phyloP scores from a whole-genome alignment of 2,888 invertebrate genomes.

The Drosophila rubida region DNA sequence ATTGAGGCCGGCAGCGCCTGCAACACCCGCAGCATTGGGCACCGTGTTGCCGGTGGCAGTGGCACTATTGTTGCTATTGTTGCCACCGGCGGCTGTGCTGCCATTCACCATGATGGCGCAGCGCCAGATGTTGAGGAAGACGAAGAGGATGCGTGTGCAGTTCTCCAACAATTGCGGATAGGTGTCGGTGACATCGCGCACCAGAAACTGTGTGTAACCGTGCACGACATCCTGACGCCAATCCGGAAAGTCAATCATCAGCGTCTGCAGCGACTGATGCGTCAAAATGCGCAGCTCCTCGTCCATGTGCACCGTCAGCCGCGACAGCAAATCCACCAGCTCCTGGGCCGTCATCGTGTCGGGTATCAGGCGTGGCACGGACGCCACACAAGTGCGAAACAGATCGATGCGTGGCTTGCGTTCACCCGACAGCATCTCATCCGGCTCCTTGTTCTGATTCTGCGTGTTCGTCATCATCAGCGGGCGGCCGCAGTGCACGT shows the following conservation, averaged over 20 bases:
- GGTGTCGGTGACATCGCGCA: slow-evolving; percentile 91
- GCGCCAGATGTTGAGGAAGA: slow-evolving; percentile 96
- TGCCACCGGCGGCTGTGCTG: slow-evolving; percentile 22
- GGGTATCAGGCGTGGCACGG: slow-evolving; percentile 98
- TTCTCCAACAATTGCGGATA: slow-evolving; percentile 92
- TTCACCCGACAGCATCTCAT: slow-evolving; percentile 97
- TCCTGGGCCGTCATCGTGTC: slow-evolving; percentile 98
- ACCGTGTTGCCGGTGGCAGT: slow-evolving; percentile 14
- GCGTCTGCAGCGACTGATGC: slow-evolving; percentile 97
- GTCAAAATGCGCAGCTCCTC: slow-evolving; percentile 97
- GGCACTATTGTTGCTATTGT: background rate
- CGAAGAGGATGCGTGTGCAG: slow-evolving; percentile 95
- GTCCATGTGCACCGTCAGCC: slow-evolving; percentile 99
- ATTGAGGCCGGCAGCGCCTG: slow-evolving; percentile 6
- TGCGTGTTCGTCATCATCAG: slow-evolving; percentile 98
- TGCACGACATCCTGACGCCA: slow-evolving; percentile 98
- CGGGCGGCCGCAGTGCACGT: slow-evolving; percentile 98
- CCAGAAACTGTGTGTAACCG: slow-evolving; percentile 97
- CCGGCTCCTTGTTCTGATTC: slow-evolving; percentile 97
- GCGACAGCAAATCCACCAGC: slow-evolving; percentile 95
- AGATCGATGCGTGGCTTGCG: slow-evolving; percentile 98
- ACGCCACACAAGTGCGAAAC: slow-evolving; percentile 99
- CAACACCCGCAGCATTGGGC: background rate
- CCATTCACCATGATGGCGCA: slow-evolving; percentile 87
- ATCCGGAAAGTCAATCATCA: slow-evolving; percentile 97